Percentiles rank a stretch among this genome's conserved stretches.
phyloP scores from a whole-genome alignment of 1,140 invertebrate species.

The Ceratina australensis region DNA sequence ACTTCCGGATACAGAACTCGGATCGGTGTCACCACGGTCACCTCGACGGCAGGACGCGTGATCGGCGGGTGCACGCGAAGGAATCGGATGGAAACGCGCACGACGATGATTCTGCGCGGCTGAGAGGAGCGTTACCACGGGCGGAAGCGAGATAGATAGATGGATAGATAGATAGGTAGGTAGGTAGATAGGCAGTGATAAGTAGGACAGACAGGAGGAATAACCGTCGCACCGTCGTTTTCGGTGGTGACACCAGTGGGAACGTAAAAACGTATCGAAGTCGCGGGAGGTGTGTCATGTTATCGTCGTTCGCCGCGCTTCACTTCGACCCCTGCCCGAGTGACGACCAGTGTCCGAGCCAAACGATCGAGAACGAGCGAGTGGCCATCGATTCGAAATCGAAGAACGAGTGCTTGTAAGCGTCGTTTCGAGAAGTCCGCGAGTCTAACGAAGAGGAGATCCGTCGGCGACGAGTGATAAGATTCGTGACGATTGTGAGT shows the following conservation, averaged over 20 bases:
- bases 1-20: too few relatives aligned
- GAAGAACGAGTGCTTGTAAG: not conserved
- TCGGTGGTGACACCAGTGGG: slow-evolving; percentile 14
- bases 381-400: slow-evolving; percentile 24
- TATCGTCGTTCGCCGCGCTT: slow-evolving; percentile 31
- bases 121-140: slow-evolving; percentile 22
- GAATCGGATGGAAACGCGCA: slow-evolving; percentile 55
- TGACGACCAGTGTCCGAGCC: slow-evolving; percentile 23
- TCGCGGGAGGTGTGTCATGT: slow-evolving; percentile 25
- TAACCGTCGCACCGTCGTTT: not conserved
- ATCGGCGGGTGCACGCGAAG: slow-evolving; percentile 25
- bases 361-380: slow-evolving; percentile 34
- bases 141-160: slow-evolving; percentile 28
- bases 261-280: not conserved
- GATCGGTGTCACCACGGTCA: slow-evolving; percentile 11
- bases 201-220: slow-evolving; percentile 10
- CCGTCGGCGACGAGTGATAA: not conserved
- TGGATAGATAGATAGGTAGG: not conserved
- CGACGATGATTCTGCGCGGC: slow-evolving; percentile 65
- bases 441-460: not conserved
- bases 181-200: slow-evolving; percentile 21
- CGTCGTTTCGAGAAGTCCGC: not conserved
- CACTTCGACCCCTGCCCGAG: slow-evolving; percentile 31
- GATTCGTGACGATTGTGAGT: slow-evolving; percentile 33
- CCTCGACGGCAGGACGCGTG: slow-evolving; percentile 29